These are phyloP conservation scores for Drosophila nebulosa DNA, from an alignment of 1,140 invertebrate genomes.

Conservation along the genomic window DNA sequence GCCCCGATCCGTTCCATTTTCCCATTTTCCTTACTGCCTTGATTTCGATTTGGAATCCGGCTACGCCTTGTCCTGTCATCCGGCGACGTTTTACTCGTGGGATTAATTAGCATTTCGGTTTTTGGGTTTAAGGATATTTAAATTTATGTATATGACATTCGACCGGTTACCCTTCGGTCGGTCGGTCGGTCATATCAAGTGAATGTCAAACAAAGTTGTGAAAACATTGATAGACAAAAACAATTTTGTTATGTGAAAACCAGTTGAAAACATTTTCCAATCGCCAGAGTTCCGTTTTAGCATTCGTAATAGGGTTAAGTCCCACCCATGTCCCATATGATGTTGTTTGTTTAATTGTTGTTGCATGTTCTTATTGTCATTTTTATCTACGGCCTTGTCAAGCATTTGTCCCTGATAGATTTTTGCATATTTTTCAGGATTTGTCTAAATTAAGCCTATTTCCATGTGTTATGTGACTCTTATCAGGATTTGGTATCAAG, in stretches of 20 bases:
- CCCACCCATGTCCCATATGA: slow-evolving; percentile 13
- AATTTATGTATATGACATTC: slow-evolving; percentile 35
- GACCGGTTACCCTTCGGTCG: not conserved
- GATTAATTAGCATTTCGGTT: slow-evolving; percentile 77
- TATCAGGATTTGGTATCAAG: not conserved
- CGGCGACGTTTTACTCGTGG: slow-evolving; percentile 27
- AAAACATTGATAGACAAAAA: slow-evolving; percentile 41
- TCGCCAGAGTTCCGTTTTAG: not conserved
- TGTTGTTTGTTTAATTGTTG: slow-evolving; percentile 50
- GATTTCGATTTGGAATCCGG: not conserved
- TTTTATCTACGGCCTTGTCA: slow-evolving; percentile 38
- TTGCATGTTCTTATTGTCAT: slow-evolving; percentile 32
- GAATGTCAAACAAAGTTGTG: slow-evolving; percentile 69
- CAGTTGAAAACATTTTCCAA: slow-evolving; percentile 27
- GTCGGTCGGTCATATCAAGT: slow-evolving; percentile 48
- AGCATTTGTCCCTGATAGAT: not conserved
- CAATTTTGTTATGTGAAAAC: slow-evolving; percentile 30
- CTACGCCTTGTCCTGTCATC: slow-evolving; percentile 8
- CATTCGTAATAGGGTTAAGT: slow-evolving; percentile 47
- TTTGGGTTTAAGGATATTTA: slow-evolving; percentile 27
- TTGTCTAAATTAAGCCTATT: not conserved
- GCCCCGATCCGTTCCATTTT: not conserved
- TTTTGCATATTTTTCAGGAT: not conserved
- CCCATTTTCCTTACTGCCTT: not conserved
- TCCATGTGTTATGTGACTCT: not conserved